Percentiles rank a stretch among this genome's conserved stretches.
Evolutionary conservation across 2,888 invertebrate genomes (phyloP).

Genomic region (Mythimna loreyi): DNA sequence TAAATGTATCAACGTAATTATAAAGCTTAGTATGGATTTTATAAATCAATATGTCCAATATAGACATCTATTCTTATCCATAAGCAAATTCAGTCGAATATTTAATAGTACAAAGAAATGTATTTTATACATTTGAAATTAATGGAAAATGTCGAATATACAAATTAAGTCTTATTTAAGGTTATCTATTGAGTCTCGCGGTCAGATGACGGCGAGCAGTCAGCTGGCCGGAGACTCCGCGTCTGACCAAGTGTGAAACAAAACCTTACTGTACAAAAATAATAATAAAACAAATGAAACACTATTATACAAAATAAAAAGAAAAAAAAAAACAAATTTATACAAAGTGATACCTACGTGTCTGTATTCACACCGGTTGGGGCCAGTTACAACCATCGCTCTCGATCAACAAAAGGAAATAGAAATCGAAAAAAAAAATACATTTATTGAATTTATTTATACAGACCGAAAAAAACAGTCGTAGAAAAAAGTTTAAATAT

Average conservation of each 20-base stretch:
- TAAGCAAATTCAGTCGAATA: constrained; percentile 73
- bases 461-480: constrained; percentile 64
- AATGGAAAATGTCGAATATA: constrained; percentile 75
- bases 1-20: constrained; percentile 68
- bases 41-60: constrained; percentile 61
- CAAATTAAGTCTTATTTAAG: constrained; percentile 74
- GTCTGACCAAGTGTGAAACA: constrained; percentile 79
- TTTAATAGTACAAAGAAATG: constrained; percentile 69
- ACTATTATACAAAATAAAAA: constrained; percentile 83
- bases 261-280: constrained; percentile 84
- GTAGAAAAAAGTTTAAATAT: constrained; percentile 74
- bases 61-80: constrained; percentile 65
- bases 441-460: constrained; percentile 62
- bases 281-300: constrained; percentile 78
- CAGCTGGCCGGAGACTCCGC: constrained; percentile 49
- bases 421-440: constrained; percentile 54
- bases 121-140: constrained; percentile 76
- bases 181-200: constrained; percentile 48
- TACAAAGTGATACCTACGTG: constrained; percentile 74
- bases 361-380: constrained; percentile 65
- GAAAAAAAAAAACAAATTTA: constrained; percentile 77
- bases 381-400: constrained; percentile 63
- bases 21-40: constrained; percentile 66
- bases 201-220: constrained; percentile 51
- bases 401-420: constrained; percentile 48